A percentile compares a stretch with the other conserved stretches of the same genome.
These are phyloP conservation scores for Apostichopus japonicus DNA, from an alignment of 35 echinoderm and acorn worm species.

Conservation along the genomic window DNA sequence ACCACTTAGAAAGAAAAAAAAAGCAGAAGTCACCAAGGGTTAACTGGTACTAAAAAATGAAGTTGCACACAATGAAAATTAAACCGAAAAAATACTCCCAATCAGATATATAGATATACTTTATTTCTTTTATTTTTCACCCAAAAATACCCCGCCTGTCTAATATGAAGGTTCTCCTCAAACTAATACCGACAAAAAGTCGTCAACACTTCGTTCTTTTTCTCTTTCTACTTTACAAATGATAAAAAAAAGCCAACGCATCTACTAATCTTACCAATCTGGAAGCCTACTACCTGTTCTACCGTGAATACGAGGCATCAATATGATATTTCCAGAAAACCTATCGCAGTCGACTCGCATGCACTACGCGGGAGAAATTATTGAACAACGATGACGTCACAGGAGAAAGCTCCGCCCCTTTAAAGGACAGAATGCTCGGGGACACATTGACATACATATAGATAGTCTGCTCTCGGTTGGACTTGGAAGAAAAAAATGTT, in stretches of 20 bases:
- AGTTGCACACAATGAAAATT: background rate
- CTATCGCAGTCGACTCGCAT: background rate
- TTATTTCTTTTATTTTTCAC: background rate
- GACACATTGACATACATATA: slow-evolving; percentile 17
- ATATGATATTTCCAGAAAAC: slow-evolving; percentile 1
- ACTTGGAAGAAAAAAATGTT: no score
- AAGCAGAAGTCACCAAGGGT: background rate
- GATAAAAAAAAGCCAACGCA: background rate
- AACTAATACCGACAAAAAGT: slow-evolving; percentile 10
- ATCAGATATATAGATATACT: background rate
- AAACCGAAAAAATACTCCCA: background rate
- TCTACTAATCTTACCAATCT: no score
- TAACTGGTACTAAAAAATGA: background rate
- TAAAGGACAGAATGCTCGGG: background rate
- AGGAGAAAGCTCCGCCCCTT: background rate
- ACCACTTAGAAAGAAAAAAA: no score
- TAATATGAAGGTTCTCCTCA: background rate
- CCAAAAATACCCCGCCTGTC: background rate
- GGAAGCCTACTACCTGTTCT: background rate
- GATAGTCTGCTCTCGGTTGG: no score
- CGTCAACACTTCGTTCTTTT: background rate
- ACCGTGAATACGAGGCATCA: background rate
- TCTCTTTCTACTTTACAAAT: background rate
- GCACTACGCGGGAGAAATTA: slow-evolving; percentile 5
- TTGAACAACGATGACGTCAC: slow-evolving; percentile 1